Evolutionary conservation across 2,888 invertebrate species (phyloP).

Genomic region (Trachelus troglodyta): DNA sequence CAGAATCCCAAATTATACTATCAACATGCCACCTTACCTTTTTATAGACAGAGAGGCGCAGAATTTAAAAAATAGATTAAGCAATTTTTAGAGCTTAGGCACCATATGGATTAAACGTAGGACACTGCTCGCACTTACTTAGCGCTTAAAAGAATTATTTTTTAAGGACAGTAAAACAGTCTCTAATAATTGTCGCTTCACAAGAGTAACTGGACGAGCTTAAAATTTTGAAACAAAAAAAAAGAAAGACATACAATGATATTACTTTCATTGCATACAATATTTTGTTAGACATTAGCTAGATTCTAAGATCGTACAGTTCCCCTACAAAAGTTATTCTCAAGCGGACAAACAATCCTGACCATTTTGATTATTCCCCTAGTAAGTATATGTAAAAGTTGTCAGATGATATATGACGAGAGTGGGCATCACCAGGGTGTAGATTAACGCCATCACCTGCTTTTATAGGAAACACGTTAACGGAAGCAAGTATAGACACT

Average conservation of each 20-base stretch:
- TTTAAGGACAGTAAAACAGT: neutral
- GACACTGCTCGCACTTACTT: neutral
- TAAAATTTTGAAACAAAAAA: neutral
- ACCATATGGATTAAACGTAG: neutral
- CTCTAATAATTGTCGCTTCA: neutral
- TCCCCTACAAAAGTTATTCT: neutral
- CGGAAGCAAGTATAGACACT: constrained; percentile 16
- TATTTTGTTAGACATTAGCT: neutral
- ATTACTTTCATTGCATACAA: neutral
- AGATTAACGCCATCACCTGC: constrained; percentile 44
- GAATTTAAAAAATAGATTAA: neutral
- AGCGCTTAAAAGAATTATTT: neutral
- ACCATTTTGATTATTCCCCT: neutral
- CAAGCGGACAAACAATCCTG: neutral
- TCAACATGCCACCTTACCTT: constrained; percentile 38
- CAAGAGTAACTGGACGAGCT: neutral
- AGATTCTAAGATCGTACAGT: neutral
- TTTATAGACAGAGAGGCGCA: constrained; percentile 20
- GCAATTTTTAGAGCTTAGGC: neutral
- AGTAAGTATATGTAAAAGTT: neutral
- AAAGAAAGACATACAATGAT: neutral
- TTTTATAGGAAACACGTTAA: constrained; percentile 26
- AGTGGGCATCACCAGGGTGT: neutral
- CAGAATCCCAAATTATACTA: constrained; percentile 7
- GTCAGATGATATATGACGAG: neutral